A percentile compares a stretch with the other conserved stretches of the same genome.
Evolutionary conservation across 2,888 invertebrate genomes (phyloP).

Genomic region (Terebella lapidaria): DNA sequence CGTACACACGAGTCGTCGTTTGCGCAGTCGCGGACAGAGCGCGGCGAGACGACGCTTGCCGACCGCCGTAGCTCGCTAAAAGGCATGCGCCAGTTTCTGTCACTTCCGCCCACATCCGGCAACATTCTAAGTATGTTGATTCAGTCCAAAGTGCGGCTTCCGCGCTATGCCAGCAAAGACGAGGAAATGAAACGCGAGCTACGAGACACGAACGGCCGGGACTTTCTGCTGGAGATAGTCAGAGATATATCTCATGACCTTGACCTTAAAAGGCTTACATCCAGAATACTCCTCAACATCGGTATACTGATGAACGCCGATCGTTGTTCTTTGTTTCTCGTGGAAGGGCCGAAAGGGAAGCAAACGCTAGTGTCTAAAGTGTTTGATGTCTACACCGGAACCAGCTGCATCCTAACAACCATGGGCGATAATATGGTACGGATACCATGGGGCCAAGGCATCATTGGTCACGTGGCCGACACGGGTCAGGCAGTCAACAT

Average conservation of each 20-base stretch:
- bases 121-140: conserved; percentile 57
- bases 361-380: conserved; percentile 56
- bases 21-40: not conserved
- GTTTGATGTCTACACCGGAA: conserved; percentile 57
- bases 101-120: conserved; percentile 57
- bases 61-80: conserved; percentile 55
- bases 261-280: conserved; percentile 55
- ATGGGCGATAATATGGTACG: conserved; percentile 54
- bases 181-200: conserved; percentile 54
- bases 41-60: conserved; percentile 4
- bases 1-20: conserved; percentile 49
- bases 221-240: conserved; percentile 58
- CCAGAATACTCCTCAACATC: conserved; percentile 57
- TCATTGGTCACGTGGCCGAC: conserved; percentile 57
- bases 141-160: conserved; percentile 57
- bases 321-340: conserved; percentile 56
- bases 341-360: conserved; percentile 54
- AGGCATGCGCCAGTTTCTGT: conserved; percentile 58
- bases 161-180: conserved; percentile 56
- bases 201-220: conserved; percentile 52
- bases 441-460: conserved; percentile 57
- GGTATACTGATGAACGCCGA: conserved; percentile 56
- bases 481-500: conserved; percentile 57
- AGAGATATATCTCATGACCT: conserved; percentile 59
- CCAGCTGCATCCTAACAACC: conserved; percentile 52